Evolutionary conservation across 1,140 invertebrate genomes (phyloP), one percentile per base, ranked within the genome.

Genomic region (Sycophila sp.): DNA sequence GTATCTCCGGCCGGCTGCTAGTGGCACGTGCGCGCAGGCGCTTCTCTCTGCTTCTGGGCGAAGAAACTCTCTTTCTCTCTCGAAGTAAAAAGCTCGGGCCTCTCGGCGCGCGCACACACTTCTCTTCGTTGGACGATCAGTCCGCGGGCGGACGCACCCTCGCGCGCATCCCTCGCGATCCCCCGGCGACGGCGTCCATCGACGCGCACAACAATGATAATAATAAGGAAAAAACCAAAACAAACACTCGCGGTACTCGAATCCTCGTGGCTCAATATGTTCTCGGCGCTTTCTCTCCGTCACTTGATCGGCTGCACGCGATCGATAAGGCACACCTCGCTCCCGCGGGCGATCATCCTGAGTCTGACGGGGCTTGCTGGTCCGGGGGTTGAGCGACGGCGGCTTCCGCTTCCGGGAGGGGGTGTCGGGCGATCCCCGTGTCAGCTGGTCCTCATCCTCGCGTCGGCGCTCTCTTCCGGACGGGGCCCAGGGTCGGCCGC

Each of bases 371-470:
- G n/a, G n/a, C n/a, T n/a, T n/a, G n/a, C n/a, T n/a, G n/a, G n/a
- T n/a, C n/a, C 40, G 40, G 10, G 47, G 47, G 1, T 28, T 28
- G 2, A 4, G 45, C 45, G 17, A 49, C n/a, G n/a, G 45, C 1
- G n/a, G n/a, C 2, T 22, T 19, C 17, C 13, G 19, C 19, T 49
- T 7, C 24, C 45, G n/a, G 19, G 17, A 7, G 45, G n/a, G n/a
- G n/a, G n/a, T n/a, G n/a, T n/a, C n/a, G n/a, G n/a, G n/a, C n/a
- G n/a, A 42, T 3, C n/a, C 40, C 40, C 4, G 10, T 62, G 59
- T 62, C 59, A 62, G 59, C 59, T 62, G 59, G 59, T 62, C 59
- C 38, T 62, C 59, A 62, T 45, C 15, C 15, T 28, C 24, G 17
- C 2, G 38, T 30, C 26, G 53, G n/a, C 10, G 1, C 28, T 32